A percentile compares a stretch with the other conserved stretches of the same genome.
phyloP scores from a whole-genome alignment of 2,888 invertebrate species.

The Drosophila subsilvestris region DNA sequence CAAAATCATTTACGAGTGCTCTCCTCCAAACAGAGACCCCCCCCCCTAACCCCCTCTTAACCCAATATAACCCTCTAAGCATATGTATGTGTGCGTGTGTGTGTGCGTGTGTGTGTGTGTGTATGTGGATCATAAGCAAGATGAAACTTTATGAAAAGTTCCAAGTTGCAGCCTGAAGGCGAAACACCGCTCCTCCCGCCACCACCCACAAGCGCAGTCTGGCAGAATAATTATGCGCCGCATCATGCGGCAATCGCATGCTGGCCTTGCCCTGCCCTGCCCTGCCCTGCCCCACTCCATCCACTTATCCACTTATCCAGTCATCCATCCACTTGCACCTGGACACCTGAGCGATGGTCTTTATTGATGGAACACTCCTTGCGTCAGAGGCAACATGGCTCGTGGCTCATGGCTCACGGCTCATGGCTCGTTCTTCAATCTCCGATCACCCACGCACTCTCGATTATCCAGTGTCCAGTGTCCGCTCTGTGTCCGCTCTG shows the following conservation, averaged over 20 bases:
- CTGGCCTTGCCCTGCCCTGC: not conserved
- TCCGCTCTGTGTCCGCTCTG: no score
- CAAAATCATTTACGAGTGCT: constrained; percentile 72
- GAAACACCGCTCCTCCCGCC: not conserved
- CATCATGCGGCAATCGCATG: not conserved
- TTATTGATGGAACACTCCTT: constrained; percentile 7
- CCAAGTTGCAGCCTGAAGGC: not conserved
- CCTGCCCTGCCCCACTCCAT: no score
- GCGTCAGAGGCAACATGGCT: no score
- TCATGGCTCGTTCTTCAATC: no score
- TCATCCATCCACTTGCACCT: constrained; percentile 15
- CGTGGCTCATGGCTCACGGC: no score
- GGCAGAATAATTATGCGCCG: constrained; percentile 21
- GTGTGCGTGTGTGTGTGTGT: not conserved
- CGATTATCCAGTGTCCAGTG: no score
- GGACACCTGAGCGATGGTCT: constrained; percentile 13
- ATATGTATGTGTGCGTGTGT: no score
- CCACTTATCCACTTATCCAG: not conserved
- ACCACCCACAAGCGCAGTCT: not conserved
- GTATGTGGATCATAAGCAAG: not conserved
- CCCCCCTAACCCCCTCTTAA: not conserved
- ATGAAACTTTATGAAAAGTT: constrained; percentile 17
- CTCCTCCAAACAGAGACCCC: not conserved
- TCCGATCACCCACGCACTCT: no score
- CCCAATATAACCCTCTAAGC: no score